A percentile compares a stretch with the other conserved stretches of the same genome.
Conservation (phyloP, 2,113 vertebrate genomes). For the Trogon melanurus region DNA sequence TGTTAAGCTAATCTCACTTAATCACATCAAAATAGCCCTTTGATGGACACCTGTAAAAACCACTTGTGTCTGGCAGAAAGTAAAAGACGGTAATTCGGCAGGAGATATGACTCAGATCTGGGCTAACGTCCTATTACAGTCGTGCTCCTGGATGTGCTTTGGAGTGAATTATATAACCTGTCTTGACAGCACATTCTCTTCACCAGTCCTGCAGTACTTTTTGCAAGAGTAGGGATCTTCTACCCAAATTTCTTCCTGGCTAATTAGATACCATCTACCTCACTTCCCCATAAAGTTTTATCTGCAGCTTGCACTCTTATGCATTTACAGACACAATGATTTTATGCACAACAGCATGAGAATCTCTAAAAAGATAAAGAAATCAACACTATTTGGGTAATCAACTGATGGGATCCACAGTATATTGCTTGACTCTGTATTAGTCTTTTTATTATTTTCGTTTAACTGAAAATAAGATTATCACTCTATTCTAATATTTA, state of each 20-base stretch:
- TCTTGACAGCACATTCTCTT: not conserved
- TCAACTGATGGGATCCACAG: not conserved
- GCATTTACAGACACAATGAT: not conserved
- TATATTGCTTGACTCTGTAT: not conserved
- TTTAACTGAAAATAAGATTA: not conserved
- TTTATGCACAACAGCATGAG: not conserved
- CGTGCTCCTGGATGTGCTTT: not conserved
- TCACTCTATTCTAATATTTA: not conserved
- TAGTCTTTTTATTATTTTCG: not conserved
- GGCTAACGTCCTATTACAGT: not conserved
- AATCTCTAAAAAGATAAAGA: not conserved
- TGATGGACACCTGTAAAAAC: not conserved
- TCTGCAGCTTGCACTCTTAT: not conserved
- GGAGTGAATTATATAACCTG: not conserved
- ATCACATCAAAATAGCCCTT: not conserved
- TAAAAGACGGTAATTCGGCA: not conserved
- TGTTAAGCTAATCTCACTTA: not conserved
- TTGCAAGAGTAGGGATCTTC: not conserved
- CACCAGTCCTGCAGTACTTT: not conserved
- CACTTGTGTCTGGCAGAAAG: not conserved
- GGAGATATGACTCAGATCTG: not conserved
- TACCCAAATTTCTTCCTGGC: not conserved
- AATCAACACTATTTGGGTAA: not conserved
- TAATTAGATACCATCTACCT: not conserved
- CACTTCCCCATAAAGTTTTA: not conserved